Percentiles rank a stretch among this genome's conserved stretches.
phyloP scores from a whole-genome alignment of 2,113 vertebrate genomes.

The Sebastes fasciatus region DNA sequence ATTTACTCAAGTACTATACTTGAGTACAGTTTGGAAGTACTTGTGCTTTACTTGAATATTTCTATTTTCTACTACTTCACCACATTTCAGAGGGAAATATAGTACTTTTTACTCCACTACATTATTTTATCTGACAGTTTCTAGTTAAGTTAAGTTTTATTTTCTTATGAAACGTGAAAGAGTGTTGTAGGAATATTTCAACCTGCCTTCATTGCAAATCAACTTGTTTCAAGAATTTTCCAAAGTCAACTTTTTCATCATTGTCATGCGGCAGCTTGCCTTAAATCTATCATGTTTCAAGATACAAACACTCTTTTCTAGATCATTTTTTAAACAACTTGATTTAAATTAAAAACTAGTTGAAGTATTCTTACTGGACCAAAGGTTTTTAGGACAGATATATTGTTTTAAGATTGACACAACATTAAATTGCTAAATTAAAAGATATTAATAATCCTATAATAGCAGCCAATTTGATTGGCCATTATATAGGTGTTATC shows the following conservation, averaged over 20 bases:
- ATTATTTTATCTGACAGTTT: no score
- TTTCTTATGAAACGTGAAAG: background rate
- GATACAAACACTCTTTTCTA: background rate
- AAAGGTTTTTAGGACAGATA: background rate
- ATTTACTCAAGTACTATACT: background rate
- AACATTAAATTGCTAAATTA: background rate
- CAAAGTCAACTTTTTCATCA: background rate
- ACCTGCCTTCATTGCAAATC: background rate
- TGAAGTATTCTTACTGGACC: background rate
- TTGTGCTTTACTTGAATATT: background rate
- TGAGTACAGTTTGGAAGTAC: background rate
- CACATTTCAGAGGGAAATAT: background rate
- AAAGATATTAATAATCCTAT: background rate
- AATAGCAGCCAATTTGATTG: background rate
- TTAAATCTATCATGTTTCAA: background rate
- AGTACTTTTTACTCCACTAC: no score
- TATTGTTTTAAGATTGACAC: background rate
- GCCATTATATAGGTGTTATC: no score
- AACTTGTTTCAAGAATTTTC: background rate
- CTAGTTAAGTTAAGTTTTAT: background rate
- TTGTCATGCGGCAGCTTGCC: background rate
- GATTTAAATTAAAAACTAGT: background rate
- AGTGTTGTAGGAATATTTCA: background rate
- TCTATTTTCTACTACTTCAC: background rate
- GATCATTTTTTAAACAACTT: background rate